Evolutionary conservation across 2,797 vertebrate genomes (phyloP), one percentile per base, ranked within the genome.

Genomic region (Takifugu ocellatus): DNA sequence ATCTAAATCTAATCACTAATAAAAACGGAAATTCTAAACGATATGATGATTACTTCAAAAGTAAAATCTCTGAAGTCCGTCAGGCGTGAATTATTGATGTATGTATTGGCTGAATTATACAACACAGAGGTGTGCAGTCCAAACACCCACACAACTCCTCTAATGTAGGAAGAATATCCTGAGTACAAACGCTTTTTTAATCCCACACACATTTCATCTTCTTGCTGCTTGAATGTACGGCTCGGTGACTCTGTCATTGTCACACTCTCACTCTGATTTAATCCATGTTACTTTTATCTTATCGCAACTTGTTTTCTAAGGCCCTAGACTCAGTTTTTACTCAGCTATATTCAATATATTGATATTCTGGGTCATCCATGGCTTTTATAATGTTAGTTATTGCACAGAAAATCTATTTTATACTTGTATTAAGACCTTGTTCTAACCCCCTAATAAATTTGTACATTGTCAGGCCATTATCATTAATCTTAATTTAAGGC

Each of bases 31-130:
- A 29, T 29, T 29, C 2, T 4, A 29, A 29, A 29, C 2, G 27
- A 12, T 51, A 9, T 43, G 25, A 27, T 36, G 21, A 17, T 33
- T 31, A 10, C 42, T 56, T 29, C 8, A 62, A 67, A 54, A n/a
- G 29, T 53, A 29, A 59, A 44, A 54, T 49, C 45, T 25, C 39
- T 61, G 17, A 54, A 52, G 55, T 42, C 67, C 59, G 42, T 48
- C 52, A 51, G 49, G 50, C 60, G 49, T 65, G 52, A 70, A 56
- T 56, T 49, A 75, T 60, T 59, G 54, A 67, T 61, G n/a, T 12
- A 9, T 27, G 26, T 25, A 42, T 21, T 45, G 44, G 26, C 14
- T 63, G 11, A 47, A 58, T 66, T 50, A 66, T 42, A 63, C 47
- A 63, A 58, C 53, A 55, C 24, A 17, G 39, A 45, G 46, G 48